Base-by-base conservation (phyloP, 2,113 vertebrate species). In the Sardina pilchardus region DNA sequence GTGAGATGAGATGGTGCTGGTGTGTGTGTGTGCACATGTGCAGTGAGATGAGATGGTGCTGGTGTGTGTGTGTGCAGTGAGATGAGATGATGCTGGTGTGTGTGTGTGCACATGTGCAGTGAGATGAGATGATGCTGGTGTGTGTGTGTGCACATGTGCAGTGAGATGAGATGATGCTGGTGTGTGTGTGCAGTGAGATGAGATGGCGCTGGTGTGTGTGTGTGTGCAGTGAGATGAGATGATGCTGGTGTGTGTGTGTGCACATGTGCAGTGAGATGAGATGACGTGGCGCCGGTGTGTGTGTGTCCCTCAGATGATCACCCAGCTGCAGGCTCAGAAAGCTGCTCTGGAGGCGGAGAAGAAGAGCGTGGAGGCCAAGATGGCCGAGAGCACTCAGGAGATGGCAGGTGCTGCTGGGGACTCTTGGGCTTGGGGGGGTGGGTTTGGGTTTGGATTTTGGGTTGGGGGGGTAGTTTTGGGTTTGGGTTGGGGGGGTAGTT, bases 341-440 rank as follows among this genome's bases (percentile, higher is more conserved):
- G 91, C 95, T 48, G 93, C 93, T n/a, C 88, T 98, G 30, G 91
- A 90, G 10, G 90, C 91, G 43, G 93, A 96, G 85, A 99, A 97
- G 83, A 92, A 96, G 36, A 93, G 89, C 24, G 81, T 96, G 47
- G 94, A 97, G 92, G 88, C 89, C 87, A 93, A 90, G 81, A 95
- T 97, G 44, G 95, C 94, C 83, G 93, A 95, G 81, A 95, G 94
- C 88, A 93, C 87, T 0, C 94, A 95, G 85, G 95, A 97, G 83
- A 90, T 96, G 88, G 95, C 96, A 96, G 97, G 98, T 99, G 93
- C 81, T 2, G n/a, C n/a, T n/a, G n/a, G n/a, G n/a, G n/a, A n/a
- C n/a, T n/a, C n/a, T n/a, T n/a, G n/a, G n/a, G n/a, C n/a, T n/a
- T n/a, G n/a, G n/a, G n/a, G n/a, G n/a, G n/a, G n/a, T n/a, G n/a